Percentiles rank a stretch among this genome's conserved stretches.
Evolutionary conservation across 2,113 vertebrate genomes (phyloP).

Genomic region (Camelus dromedarius): DNA sequence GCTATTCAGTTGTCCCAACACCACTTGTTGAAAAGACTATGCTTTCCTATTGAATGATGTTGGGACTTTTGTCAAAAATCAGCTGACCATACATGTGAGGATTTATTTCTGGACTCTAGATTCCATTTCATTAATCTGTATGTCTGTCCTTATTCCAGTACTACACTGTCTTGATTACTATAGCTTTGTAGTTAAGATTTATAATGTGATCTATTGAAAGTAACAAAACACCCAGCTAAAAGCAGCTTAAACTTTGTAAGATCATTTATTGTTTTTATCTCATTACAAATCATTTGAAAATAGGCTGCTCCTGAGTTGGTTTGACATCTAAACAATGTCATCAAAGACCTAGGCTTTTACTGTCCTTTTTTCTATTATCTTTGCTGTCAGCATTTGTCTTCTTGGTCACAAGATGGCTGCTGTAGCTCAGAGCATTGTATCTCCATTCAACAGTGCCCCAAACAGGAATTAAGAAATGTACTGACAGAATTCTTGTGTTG

Average conservation of each 20-base stretch:
- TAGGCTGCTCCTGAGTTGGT: not conserved
- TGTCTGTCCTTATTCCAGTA: not conserved
- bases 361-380: not conserved
- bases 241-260: not conserved
- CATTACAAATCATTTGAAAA: not conserved
- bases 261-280: not conserved
- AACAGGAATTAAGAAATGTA: conserved; percentile 16
- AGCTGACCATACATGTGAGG: not conserved
- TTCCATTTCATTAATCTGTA: not conserved
- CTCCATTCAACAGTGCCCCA: not conserved
- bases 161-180: not conserved
- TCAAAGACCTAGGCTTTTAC: not conserved
- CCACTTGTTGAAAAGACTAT: not conserved
- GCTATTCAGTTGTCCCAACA: not conserved
- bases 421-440: not conserved
- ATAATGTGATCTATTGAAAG: not conserved
- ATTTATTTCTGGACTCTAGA: not conserved
- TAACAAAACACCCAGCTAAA: not conserved
- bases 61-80: not conserved
- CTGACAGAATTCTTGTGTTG: conserved; percentile 9
- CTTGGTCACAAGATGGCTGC: not conserved
- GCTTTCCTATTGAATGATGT: not conserved
- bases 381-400: not conserved
- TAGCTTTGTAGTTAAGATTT: conserved; percentile 5
- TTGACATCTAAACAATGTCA: not conserved